phyloP scores from a whole-genome alignment of 2,888 invertebrate genomes.

The Lathronympha strigana region DNA sequence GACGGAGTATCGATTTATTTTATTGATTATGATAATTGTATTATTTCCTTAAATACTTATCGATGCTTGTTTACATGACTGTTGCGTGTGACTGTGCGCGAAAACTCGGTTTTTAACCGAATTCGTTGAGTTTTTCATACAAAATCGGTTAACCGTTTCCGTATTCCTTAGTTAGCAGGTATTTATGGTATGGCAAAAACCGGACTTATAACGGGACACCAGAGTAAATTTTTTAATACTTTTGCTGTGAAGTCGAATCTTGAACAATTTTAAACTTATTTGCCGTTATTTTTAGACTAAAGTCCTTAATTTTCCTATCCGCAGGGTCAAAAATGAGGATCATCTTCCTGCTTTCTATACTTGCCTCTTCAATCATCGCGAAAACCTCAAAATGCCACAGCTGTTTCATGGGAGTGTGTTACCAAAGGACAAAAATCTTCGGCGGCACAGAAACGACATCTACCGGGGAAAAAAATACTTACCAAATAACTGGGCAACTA shows the following conservation, averaged over 20 bases:
- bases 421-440: conserved; percentile 58
- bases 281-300: no score
- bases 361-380: conserved; percentile 27
- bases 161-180: no score
- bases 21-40: not conserved
- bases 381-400: conserved; percentile 59
- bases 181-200: no score
- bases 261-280: no score
- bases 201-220: no score
- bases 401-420: conserved; percentile 65
- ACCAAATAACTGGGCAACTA: conserved; percentile 65
- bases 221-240: no score
- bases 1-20: no score
- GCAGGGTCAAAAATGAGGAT: conserved; percentile 27
- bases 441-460: conserved; percentile 46
- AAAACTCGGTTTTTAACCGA: not conserved
- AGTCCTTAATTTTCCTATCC: not conserved
- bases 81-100: not conserved
- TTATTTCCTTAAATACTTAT: conserved; percentile 1
- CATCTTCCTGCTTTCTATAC: conserved; percentile 14
- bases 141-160: not conserved
- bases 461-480: conserved; percentile 11
- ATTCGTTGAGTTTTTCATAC: conserved; percentile 13
- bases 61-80: not conserved
- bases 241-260: no score